phyloP scores from a whole-genome alignment of 2,888 invertebrate genomes.

The Aethes cnicana region DNA sequence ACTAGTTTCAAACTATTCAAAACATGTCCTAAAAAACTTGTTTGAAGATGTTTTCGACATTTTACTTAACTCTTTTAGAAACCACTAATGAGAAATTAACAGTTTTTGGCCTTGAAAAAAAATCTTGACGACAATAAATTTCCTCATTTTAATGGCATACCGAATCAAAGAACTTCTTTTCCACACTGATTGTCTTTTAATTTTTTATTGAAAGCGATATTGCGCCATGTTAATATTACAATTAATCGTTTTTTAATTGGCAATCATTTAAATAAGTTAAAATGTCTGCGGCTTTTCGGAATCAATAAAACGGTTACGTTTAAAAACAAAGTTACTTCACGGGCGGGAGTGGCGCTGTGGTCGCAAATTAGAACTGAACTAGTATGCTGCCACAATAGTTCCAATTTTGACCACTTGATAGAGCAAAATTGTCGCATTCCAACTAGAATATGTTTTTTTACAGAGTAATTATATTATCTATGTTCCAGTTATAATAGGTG shows the following conservation, averaged over 20 bases:
- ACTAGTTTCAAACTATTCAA: background rate
- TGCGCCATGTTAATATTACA: conserved; percentile 19
- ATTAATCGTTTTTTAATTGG: conserved; percentile 25
- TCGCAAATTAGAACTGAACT: too few species aligned
- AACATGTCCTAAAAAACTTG: background rate
- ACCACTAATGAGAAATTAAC: background rate
- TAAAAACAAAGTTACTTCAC: too few species aligned
- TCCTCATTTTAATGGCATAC: conserved; percentile 17
- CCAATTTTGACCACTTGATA: background rate
- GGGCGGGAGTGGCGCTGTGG: too few species aligned
- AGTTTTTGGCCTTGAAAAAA: background rate
- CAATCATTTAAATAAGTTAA: conserved; percentile 19
- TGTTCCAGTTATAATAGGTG: conserved; percentile 4
- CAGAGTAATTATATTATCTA: background rate
- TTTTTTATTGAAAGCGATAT: conserved; percentile 28
- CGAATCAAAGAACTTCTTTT: conserved; percentile 15
- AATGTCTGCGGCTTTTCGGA: conserved; percentile 3
- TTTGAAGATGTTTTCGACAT: background rate
- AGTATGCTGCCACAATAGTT: too few species aligned
- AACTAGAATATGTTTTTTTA: background rate
- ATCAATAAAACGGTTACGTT: background rate
- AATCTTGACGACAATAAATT: background rate
- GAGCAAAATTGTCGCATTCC: background rate
- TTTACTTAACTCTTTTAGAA: conserved; percentile 5
- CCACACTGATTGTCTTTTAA: conserved; percentile 18